Percentiles rank a stretch among this genome's conserved stretches.
phyloP scores from a whole-genome alignment of 2,888 invertebrate species.

The Philaethria dido region DNA sequence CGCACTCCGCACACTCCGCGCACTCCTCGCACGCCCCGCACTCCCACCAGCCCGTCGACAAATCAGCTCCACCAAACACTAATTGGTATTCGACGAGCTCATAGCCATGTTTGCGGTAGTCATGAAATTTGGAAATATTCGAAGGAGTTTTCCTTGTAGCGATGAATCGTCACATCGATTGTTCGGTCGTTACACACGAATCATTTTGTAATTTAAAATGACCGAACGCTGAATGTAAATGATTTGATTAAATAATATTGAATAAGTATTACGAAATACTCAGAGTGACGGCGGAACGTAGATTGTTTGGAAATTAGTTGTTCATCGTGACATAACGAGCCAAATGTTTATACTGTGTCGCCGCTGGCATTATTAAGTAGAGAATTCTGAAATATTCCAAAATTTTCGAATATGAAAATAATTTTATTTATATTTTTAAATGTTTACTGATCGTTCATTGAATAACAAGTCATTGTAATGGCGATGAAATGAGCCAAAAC shows the following conservation, averaged over 20 bases:
- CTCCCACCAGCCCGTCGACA: slow-evolving; percentile 76
- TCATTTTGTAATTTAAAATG: slow-evolving; percentile 23
- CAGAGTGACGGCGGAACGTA: slow-evolving; percentile 15
- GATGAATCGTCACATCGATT: slow-evolving; percentile 41
- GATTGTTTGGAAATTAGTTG: slow-evolving; percentile 18
- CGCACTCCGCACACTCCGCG: slow-evolving; percentile 72
- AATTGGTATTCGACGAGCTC: slow-evolving; percentile 92
- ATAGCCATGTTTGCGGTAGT: slow-evolving; percentile 78
- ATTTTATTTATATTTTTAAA: slow-evolving; percentile 22
- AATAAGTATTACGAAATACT: slow-evolving; percentile 29
- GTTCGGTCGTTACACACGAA: slow-evolving; percentile 22
- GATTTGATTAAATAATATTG: slow-evolving; percentile 19
- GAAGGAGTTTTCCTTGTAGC: slow-evolving; percentile 39
- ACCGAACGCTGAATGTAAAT: slow-evolving; percentile 16
- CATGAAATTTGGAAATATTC: slow-evolving; percentile 37
- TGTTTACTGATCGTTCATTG: background rate
- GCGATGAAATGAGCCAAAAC: slow-evolving; percentile 31
- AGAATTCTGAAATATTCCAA: slow-evolving; percentile 4
- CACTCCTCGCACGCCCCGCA: slow-evolving; percentile 74
- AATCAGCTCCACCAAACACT: slow-evolving; percentile 87
- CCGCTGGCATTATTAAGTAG: slow-evolving; percentile 8
- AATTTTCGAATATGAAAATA: slow-evolving; percentile 10
- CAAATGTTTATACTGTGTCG: slow-evolving; percentile 12
- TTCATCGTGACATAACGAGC: slow-evolving; percentile 23
- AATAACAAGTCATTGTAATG: slow-evolving; percentile 22